A percentile compares a stretch with the other conserved stretches of the same genome.
These are phyloP conservation scores for Aphaenogaster floridana DNA, from an alignment of 1,140 invertebrate species.

Conservation along the genomic window DNA sequence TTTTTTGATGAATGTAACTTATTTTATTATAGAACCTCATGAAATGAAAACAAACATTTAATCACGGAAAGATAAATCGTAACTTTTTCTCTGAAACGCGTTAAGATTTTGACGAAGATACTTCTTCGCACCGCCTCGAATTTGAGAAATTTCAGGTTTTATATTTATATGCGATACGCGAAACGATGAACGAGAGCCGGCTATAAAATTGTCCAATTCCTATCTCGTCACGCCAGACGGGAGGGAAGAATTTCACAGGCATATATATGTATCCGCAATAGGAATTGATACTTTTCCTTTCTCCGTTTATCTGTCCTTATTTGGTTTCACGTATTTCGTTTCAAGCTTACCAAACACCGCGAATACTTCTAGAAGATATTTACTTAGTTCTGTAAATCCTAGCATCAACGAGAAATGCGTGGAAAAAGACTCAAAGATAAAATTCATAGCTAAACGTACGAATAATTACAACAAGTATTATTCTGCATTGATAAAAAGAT, in stretches of 20 bases:
- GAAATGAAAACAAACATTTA: not conserved
- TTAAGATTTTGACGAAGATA: not conserved
- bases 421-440: not conserved
- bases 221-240: constrained; percentile 63
- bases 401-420: not conserved
- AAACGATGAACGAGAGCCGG: constrained; percentile 42
- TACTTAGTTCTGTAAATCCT: not conserved
- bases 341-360: not conserved
- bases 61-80: not conserved
- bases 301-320: constrained; percentile 22
- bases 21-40: not conserved
- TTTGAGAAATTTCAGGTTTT: constrained; percentile 28
- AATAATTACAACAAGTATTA: constrained; percentile 3
- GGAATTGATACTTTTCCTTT: constrained; percentile 65
- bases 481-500: constrained; percentile 5
- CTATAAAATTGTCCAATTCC: constrained; percentile 69
- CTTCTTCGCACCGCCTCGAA: not conserved
- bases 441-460: constrained; percentile 6
- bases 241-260: constrained; percentile 41
- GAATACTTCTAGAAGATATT: constrained; percentile 13
- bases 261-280: constrained; percentile 36
- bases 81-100: not conserved
- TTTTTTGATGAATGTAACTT: not conserved
- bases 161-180: constrained; percentile 21
- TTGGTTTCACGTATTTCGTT: constrained; percentile 10